These are phyloP conservation scores for Lepeophtheirus nordmannii DNA, from an alignment of 2,888 invertebrate species.

Conservation along the genomic window DNA sequence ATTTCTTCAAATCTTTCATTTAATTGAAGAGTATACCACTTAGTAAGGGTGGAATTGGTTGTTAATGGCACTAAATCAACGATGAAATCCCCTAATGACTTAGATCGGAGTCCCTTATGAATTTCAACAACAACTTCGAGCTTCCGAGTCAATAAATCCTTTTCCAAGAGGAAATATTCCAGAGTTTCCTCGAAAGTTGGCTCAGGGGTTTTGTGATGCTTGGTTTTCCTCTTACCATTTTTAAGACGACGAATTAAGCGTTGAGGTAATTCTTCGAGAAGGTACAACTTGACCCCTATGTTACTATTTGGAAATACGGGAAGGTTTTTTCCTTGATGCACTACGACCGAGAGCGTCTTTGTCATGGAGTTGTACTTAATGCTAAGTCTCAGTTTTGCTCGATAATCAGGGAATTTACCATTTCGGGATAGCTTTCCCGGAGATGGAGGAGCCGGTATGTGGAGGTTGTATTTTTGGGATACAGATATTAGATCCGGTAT, in stretches of 20 bases:
- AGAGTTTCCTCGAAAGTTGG: slow-evolving; percentile 16
- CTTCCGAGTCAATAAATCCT: not conserved
- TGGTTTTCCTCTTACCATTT: not conserved
- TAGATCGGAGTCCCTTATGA: slow-evolving; percentile 1
- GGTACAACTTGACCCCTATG: slow-evolving; percentile 2
- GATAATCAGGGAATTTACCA: not conserved
- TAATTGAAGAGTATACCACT: not conserved
- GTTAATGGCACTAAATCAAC: not conserved
- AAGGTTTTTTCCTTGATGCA: slow-evolving; percentile 1
- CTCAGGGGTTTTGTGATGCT: not conserved
- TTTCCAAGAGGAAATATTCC: not conserved
- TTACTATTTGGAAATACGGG: not conserved
- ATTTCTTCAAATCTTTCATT: not conserved
- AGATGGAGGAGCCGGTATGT: not conserved
- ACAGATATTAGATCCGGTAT: not conserved
- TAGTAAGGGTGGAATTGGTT: not conserved
- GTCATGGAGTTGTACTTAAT: slow-evolving; percentile 14
- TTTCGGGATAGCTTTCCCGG: not conserved
- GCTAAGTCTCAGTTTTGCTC: slow-evolving; percentile 7
- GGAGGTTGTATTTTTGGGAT: not conserved
- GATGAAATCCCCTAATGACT: not conserved
- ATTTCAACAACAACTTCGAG: slow-evolving; percentile 12
- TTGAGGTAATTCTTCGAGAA: slow-evolving; percentile 5
- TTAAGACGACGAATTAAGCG: not conserved
- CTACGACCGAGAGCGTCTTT: slow-evolving; percentile 5